Evolutionary conservation across 2,888 invertebrate species (phyloP).

Genomic region (Monoplex corrugatus): DNA sequence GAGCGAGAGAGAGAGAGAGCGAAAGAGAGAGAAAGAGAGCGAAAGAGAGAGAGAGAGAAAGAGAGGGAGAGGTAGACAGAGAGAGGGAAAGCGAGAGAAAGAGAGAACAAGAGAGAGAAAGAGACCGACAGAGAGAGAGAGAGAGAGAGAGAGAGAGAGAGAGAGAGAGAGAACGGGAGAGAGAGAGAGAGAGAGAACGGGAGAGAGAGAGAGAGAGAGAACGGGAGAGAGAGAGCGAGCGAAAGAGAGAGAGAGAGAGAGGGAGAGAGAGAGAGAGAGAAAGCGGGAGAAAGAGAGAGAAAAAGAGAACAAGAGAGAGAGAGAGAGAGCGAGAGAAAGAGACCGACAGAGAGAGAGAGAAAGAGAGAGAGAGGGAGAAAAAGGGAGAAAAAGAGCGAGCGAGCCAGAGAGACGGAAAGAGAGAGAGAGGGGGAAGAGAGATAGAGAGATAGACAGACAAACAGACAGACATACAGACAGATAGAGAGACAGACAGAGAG

Average conservation of each 20-base stretch:
- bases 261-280: background rate
- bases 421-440: too few relatives aligned
- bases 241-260: conserved; percentile 12
- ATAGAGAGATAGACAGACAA: background rate
- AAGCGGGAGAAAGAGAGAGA: background rate
- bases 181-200: background rate
- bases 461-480: background rate
- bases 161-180: background rate
- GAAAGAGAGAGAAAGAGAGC: too few relatives aligned
- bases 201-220: too few relatives aligned
- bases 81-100: too few relatives aligned
- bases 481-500: conserved; percentile 14
- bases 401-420: background rate
- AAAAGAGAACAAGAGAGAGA: conserved; percentile 26
- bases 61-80: background rate
- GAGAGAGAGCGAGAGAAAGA: background rate
- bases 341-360: conserved; percentile 8
- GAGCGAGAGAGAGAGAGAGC: background rate
- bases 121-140: background rate
- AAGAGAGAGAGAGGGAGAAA: background rate
- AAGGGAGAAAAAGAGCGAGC: background rate
- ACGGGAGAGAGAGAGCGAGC: too few relatives aligned
- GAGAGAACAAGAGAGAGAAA: background rate
- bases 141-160: background rate
- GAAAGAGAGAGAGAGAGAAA: background rate